These are phyloP conservation scores for Desmophyllum pertusum DNA, from an alignment of 92 coral and sea anemone genomes.

Conservation along the genomic window DNA sequence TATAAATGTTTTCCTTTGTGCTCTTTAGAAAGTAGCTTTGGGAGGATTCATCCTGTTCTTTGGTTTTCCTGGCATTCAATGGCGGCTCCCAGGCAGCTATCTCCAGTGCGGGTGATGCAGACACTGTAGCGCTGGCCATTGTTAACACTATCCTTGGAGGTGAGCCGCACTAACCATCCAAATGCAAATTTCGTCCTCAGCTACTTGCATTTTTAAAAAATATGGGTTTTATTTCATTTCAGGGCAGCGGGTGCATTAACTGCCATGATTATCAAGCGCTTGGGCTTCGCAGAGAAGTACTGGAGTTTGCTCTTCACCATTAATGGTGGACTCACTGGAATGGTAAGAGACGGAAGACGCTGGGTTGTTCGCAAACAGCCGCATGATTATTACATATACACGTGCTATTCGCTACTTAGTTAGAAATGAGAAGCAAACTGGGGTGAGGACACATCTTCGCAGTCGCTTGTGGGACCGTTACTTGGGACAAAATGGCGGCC, in stretches of 20 bases:
- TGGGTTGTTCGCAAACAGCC: background rate
- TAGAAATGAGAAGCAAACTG: too few species aligned
- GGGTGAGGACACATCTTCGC: too few species aligned
- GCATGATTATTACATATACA: too few species aligned
- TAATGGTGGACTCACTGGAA: constrained; percentile 92
- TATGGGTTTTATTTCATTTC: background rate
- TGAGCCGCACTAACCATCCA: too few species aligned
- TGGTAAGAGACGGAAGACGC: constrained; percentile 53
- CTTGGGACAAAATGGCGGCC: too few species aligned
- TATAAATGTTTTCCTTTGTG: background rate
- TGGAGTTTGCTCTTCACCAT: constrained; percentile 89
- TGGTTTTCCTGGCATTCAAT: constrained; percentile 87
- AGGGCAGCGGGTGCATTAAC: constrained; percentile 92
- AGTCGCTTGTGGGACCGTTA: too few species aligned
- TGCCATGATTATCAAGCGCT: constrained; percentile 78
- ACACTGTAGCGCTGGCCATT: constrained; percentile 70
- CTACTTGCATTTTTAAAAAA: too few species aligned
- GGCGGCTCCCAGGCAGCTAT: constrained; percentile 88
- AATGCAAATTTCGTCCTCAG: too few species aligned
- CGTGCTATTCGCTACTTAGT: too few species aligned
- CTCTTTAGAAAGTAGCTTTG: constrained; percentile 63
- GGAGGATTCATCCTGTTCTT: constrained; percentile 92
- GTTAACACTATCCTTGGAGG: constrained; percentile 92
- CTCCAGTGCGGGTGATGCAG: constrained; percentile 71
- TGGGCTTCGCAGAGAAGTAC: constrained; percentile 78